phyloP scores from a whole-genome alignment of 2,888 invertebrate genomes.

The Acleris emargana region DNA sequence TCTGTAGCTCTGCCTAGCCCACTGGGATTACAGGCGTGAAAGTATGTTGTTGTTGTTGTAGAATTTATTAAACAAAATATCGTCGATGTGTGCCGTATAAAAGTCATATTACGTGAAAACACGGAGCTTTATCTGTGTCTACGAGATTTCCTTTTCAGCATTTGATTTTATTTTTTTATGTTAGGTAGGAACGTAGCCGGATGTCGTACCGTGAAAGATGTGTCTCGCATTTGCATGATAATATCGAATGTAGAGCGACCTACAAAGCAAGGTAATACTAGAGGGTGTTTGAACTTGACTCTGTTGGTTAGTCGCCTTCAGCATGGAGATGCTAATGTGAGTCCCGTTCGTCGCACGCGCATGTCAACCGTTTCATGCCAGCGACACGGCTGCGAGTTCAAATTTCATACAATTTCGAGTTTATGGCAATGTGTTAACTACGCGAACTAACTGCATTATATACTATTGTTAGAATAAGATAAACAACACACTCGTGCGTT shows the following conservation, averaged over 20 bases:
- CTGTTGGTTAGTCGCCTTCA: constrained; percentile 35
- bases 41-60: too few species aligned
- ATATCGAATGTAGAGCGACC: constrained; percentile 18
- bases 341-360: constrained; percentile 39
- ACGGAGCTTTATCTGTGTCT: too few species aligned
- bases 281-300: constrained; percentile 40
- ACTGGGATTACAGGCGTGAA: too few species aligned
- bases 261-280: constrained; percentile 19
- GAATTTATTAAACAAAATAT: too few species aligned
- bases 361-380: not conserved
- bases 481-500: constrained; percentile 3
- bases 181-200: not conserved
- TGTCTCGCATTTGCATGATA: constrained; percentile 14
- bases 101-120: too few species aligned
- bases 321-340: constrained; percentile 39
- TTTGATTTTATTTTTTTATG: not conserved
- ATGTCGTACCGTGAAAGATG: not conserved
- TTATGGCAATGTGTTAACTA: not conserved
- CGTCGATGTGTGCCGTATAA: too few species aligned
- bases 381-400: too few species aligned
- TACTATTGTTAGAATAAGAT: constrained; percentile 20
- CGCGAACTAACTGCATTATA: constrained; percentile 15
- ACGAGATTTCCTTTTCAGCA: too few species aligned
- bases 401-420: too few species aligned
- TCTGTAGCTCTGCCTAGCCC: too few species aligned